Base-by-base conservation (phyloP, 1,140 invertebrate species). In the Antheraea pernyi region DNA sequence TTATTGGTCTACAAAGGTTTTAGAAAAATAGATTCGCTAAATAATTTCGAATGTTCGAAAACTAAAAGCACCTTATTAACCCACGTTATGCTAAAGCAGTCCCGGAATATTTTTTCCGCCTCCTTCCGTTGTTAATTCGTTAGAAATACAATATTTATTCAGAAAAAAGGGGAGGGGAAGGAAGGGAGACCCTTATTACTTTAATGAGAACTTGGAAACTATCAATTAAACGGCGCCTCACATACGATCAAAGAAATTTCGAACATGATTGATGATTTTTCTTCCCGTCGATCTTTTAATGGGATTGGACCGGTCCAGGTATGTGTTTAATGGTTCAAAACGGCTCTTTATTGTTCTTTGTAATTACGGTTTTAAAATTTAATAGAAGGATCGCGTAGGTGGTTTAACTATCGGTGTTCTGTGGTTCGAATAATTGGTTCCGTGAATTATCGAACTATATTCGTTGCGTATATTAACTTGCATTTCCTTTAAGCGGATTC, bases 211-310 rank as follows among this genome's bases (percentile, higher is more conserved):
- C 59, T 63, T 76, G 68, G 74, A 81, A 86, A 84, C 85, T 86
- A 91, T 86, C 81, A 88, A 89, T 89, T 91, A 89, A 78, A 59
- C 70, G 86, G 85, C 88, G 88, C 86, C 86, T 80, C 11, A 67
- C 42, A 53, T 58, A 67, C 58, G 67, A 70, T 75, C 78, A 79
- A 80, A 72, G 64, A 39, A n/a, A 64, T 61, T 61, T 19, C 8
- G 2, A 61, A 61, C 7, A 11, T 19, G 59, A 22, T 11, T 9
- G 59, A 22, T 61, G 19, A 61, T 7, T 22, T 22, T 61, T 61
- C 30, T 22, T 53, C 11, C 46, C 16, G 46, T 6, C 46, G 7
- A 6, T 53, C 46, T 13, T 53, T 2, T 53, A 19, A 60, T 30
- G 59, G 59, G 59, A 60, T 60, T 18, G 19, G 19, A 22, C 2